These are phyloP conservation scores for Gephyroberyx darwinii DNA, from an alignment of 2,797 vertebrate genomes.

Conservation along the genomic window DNA sequence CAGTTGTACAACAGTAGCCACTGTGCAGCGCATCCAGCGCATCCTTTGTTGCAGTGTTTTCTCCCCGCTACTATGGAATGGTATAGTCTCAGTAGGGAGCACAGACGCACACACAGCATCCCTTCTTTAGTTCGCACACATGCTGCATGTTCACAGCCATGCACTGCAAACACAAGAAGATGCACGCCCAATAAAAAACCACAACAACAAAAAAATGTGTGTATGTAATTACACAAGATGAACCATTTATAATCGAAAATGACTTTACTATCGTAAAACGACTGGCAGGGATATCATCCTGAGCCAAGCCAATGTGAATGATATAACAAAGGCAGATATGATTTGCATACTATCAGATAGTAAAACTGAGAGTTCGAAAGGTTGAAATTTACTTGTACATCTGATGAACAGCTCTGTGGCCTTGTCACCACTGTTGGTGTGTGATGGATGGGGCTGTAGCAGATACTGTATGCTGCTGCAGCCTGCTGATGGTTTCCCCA, in stretches of 20 bases:
- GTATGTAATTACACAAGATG: neutral
- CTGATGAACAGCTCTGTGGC: constrained; percentile 18
- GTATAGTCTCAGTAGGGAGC: constrained; percentile 10
- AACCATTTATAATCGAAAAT: neutral
- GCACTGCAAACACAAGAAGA: constrained; percentile 3
- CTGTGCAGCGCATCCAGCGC: constrained; percentile 15
- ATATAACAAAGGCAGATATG: neutral
- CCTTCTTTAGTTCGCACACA: neutral
- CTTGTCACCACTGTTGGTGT: neutral
- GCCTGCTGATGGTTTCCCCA: constrained; percentile 22
- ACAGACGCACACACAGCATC: constrained; percentile 4
- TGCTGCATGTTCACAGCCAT: neutral
- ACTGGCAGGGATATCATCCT: neutral
- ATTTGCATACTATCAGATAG: constrained; percentile 40
- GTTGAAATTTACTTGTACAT: constrained; percentile 15
- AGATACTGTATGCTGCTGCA: constrained; percentile 30
- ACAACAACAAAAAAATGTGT: neutral
- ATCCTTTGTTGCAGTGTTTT: constrained; percentile 4
- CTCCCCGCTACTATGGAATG: constrained; percentile 11
- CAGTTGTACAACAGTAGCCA: constrained; percentile 12
- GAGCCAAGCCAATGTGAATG: constrained; percentile 2
- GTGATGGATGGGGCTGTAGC: constrained; percentile 35
- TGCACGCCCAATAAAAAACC: neutral
- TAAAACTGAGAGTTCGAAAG: constrained; percentile 6
- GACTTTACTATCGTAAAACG: no score